A percentile compares a stretch with the other conserved stretches of the same genome.
These are phyloP conservation scores for Lichenostomus cassidix DNA, from an alignment of 2,113 vertebrate genomes.

Conservation along the genomic window DNA sequence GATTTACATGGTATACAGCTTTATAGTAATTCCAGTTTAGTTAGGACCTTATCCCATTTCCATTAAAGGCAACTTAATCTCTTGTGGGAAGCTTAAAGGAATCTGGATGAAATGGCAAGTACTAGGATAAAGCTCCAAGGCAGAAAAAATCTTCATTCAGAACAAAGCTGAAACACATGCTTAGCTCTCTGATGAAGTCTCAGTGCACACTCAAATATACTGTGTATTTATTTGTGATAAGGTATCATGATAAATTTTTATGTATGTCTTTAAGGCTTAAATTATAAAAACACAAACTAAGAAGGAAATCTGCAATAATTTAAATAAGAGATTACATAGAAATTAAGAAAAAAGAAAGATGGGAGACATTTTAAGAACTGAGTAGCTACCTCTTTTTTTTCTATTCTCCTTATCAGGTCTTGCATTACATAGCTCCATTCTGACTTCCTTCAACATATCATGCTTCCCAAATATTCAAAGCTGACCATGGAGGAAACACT, in stretches of 20 bases:
- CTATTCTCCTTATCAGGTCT: background rate
- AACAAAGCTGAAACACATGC: background rate
- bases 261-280: background rate
- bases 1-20: constrained; percentile 24
- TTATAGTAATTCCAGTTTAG: constrained; percentile 19
- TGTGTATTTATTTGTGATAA: background rate
- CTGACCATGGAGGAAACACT: background rate
- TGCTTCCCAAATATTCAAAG: background rate
- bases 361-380: background rate
- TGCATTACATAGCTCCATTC: background rate
- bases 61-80: constrained; percentile 27
- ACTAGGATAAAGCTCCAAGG: background rate
- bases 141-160: background rate
- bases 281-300: background rate
- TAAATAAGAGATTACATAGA: background rate
- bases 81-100: background rate
- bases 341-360: background rate
- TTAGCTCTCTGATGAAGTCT: background rate
- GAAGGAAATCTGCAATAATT: background rate
- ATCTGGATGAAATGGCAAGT: background rate
- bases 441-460: background rate
- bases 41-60: background rate
- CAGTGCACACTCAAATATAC: background rate
- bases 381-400: background rate
- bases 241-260: background rate